Base-by-base conservation (phyloP, 2,113 vertebrate genomes). In the Lycaon pictus region DNA sequence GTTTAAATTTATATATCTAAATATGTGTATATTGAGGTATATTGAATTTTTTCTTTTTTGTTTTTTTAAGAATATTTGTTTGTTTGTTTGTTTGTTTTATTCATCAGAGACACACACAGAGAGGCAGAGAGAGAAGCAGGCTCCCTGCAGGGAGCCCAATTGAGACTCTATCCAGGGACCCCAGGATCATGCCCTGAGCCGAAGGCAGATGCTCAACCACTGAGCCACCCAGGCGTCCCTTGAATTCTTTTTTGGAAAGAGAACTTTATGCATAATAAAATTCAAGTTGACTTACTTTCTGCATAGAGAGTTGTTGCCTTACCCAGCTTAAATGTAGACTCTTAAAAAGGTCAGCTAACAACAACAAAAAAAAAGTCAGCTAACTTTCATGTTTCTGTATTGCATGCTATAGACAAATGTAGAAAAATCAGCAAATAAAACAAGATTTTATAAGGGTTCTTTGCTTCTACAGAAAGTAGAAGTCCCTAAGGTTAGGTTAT, bases 181-280 rank as follows among this genome's bases (percentile, higher is more conserved):
- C 43, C 43, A 43, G 43, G 43, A 43, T 43, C 43, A 43, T 43
- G 43, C 43, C 43, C 43, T 43, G 43, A 43, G 43, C 5, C 43
- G 5, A 43, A 43, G 43, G 43, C 43, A 43, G 43, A 43, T 43
- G 43, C 43, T 43, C 43, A 43, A 43, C 43, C 43, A 43, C 6
- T 43, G 43, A 43, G 43, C 43, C 6, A 43, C 43, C 7, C 43
- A 43, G 43, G 43, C 6, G 7, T 43, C 43, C 5, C 43, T 37
- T 88, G 67, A 77, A 74, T 56, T 76, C n/a, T 23, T 77, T 96
- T 93, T 43, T 69, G 62, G 84, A 89, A 93, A 88, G 48, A 69
- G 53, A 96, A 84, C 19, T 8, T 60, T 71, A 53, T n/a, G 60
- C 60, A 63, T 63, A 62, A 3, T 25, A 63, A 63, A 63, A 27